Percentiles rank a stretch among this genome's conserved stretches.
Evolutionary conservation across 2,797 vertebrate species (phyloP).

Genomic region (Oreonectes daqikongensis): DNA sequence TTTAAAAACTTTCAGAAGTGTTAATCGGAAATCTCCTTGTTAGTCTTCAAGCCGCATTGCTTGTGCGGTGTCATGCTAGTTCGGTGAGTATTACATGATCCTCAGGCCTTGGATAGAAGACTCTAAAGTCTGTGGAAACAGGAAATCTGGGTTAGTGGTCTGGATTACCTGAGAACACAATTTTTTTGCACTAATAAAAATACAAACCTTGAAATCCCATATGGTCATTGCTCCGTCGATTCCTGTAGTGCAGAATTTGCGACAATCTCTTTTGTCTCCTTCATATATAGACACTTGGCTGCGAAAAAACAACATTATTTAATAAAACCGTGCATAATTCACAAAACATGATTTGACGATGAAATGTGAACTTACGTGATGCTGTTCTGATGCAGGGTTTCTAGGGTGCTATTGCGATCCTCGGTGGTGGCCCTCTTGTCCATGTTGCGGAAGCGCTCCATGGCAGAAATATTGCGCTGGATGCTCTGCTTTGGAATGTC

Average conservation of each 20-base stretch:
- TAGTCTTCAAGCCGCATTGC: conserved; percentile 63
- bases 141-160: not conserved
- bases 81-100: conserved; percentile 88
- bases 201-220: conserved; percentile 96
- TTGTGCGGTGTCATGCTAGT: conserved; percentile 72
- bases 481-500: conserved; percentile 98
- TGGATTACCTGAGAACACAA: not conserved
- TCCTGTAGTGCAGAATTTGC: conserved; percentile 99
- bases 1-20: conserved; percentile 62
- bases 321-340: not conserved
- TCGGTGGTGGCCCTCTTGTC: conserved; percentile 97
- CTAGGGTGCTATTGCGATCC: conserved; percentile 86
- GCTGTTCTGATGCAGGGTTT: conserved; percentile 87
- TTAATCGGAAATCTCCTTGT: conserved; percentile 61
- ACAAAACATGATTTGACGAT: not conserved
- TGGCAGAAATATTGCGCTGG: conserved; percentile 97
- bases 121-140: conserved; percentile 88
- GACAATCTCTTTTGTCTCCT: conserved; percentile 98
- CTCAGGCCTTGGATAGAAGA: conserved; percentile 95
- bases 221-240: conserved; percentile 99
- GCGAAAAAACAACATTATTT: conserved; percentile 32
- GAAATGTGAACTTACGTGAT: conserved; percentile 60
- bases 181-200: not conserved
- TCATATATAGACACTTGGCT: conserved; percentile 99
- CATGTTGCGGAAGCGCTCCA: conserved; percentile 99